phyloP scores from a whole-genome alignment of 2,797 vertebrate species.

The Falco concolor region DNA sequence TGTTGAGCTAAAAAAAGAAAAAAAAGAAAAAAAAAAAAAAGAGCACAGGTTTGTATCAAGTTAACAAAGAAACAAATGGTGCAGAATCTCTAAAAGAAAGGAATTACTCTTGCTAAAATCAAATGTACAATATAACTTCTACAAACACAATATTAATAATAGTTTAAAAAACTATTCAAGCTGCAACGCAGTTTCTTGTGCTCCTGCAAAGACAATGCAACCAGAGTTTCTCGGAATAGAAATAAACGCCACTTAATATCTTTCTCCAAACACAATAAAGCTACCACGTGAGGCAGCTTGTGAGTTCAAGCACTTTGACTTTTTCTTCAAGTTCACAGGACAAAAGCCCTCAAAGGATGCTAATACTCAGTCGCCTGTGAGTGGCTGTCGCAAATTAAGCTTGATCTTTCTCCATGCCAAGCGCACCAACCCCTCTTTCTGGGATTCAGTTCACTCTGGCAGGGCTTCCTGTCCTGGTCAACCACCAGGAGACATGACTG shows the following conservation, averaged over 20 bases:
- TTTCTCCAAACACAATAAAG: background rate
- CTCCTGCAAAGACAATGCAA: background rate
- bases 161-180: background rate
- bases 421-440: background rate
- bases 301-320: background rate
- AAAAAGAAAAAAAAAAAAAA: background rate
- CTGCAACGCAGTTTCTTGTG: background rate
- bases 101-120: background rate
- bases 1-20: background rate
- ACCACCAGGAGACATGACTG: background rate
- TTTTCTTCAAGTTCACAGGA: background rate
- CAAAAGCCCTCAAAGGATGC: background rate
- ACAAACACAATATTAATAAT: background rate
- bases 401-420: background rate
- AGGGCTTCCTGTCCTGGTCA: background rate
- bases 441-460: background rate
- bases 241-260: background rate
- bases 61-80: background rate
- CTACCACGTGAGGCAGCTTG: rapidly evolving
- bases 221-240: background rate
- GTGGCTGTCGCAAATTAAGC: background rate
- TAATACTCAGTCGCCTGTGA: background rate
- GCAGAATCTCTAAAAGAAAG: background rate
- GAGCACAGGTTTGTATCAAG: background rate
- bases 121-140: background rate